These are phyloP conservation scores for Pristionchus mayeri DNA, from an alignment of 2,888 invertebrate genomes.

Conservation along the genomic window DNA sequence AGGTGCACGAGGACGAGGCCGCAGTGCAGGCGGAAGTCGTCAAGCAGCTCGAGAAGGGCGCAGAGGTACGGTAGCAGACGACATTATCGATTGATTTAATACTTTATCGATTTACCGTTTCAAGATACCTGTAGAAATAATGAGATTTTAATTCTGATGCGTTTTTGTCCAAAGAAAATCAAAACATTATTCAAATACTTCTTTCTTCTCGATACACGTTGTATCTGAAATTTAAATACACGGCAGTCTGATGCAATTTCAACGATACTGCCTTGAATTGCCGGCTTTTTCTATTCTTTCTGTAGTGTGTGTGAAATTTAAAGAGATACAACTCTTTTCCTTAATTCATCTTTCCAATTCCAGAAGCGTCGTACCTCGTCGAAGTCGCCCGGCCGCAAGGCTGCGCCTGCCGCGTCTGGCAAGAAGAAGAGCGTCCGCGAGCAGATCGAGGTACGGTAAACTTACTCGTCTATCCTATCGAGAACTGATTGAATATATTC, in stretches of 20 bases:
- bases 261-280: too few relatives aligned
- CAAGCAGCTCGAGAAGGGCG: slow-evolving; percentile 36
- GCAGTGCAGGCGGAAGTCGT: slow-evolving; percentile 45
- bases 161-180: too few relatives aligned
- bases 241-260: too few relatives aligned
- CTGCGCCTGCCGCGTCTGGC: neutral
- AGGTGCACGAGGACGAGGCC: slow-evolving; percentile 59
- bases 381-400: slow-evolving; percentile 23
- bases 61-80: neutral
- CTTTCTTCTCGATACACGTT: too few relatives aligned
- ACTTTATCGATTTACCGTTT: too few relatives aligned
- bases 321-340: neutral
- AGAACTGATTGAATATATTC: neutral
- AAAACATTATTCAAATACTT: too few relatives aligned
- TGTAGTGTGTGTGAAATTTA: neutral
- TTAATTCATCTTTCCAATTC: neutral
- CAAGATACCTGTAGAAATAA: too few relatives aligned
- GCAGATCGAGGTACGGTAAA: slow-evolving; percentile 45
- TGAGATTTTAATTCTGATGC: too few relatives aligned
- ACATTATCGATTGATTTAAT: neutral
- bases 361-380: slow-evolving; percentile 23
- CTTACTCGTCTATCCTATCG: too few relatives aligned
- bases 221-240: too few relatives aligned
- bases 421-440: slow-evolving; percentile 42
- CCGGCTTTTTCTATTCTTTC: too few relatives aligned